Conservation (phyloP, 2,113 vertebrate species). For the Gnathonemus longibarbis region DNA sequence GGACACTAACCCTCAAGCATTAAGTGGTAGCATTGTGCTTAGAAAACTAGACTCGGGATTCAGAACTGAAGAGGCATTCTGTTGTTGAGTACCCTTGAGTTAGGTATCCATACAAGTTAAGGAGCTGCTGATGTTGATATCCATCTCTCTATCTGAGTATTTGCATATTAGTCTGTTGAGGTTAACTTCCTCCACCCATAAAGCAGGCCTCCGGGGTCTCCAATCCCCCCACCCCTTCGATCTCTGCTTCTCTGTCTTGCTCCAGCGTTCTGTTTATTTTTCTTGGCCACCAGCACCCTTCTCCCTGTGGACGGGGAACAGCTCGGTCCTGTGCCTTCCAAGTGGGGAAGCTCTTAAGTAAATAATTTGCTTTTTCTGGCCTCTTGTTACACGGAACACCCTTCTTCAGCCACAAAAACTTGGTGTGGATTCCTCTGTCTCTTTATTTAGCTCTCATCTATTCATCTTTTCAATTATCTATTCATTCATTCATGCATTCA, state of each 20-base stretch:
- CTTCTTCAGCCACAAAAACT: conserved; percentile 42
- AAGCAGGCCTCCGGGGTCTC: conserved; percentile 35
- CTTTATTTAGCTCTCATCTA: conserved; percentile 56
- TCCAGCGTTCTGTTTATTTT: conserved; percentile 65
- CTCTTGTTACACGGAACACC: conserved; percentile 32
- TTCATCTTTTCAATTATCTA: conserved; percentile 46
- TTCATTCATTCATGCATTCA: conserved; percentile 50
- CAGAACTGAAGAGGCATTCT: background rate
- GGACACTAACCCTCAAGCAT: background rate
- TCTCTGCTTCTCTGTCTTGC: conserved; percentile 25
- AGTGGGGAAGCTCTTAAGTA: conserved; percentile 53
- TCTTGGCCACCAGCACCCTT: conserved; percentile 57
- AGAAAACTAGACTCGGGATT: background rate
- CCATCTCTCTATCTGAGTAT: conserved; percentile 32
- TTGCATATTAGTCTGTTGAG: conserved; percentile 39
- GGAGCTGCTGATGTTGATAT: background rate
- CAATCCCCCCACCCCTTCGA: conserved; percentile 13
- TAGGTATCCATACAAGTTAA: background rate
- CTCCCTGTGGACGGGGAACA: conserved; percentile 40
- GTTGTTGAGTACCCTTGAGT: background rate
- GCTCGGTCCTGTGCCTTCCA: conserved; percentile 54
- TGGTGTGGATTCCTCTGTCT: conserved; percentile 47
- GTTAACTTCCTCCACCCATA: conserved; percentile 40
- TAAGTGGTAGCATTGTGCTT: background rate
- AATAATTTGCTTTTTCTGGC: conserved; percentile 35